These are phyloP conservation scores for Thunnus thynnus DNA, from an alignment of 2,113 vertebrate genomes.

Conservation along the genomic window DNA sequence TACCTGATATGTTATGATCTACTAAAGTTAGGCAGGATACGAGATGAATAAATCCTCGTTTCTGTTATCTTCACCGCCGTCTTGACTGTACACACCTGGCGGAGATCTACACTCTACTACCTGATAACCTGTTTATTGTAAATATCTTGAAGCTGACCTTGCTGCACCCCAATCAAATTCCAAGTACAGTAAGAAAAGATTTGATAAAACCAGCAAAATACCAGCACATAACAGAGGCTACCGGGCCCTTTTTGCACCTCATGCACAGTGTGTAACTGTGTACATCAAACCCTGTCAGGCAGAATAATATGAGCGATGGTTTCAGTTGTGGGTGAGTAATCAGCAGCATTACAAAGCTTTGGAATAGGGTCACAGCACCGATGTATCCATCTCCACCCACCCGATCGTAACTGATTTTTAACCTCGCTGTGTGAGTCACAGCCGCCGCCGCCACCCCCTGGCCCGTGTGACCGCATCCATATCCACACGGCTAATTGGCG, in stretches of 20 bases:
- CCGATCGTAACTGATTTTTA: background rate
- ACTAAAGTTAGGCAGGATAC: too few relatives aligned
- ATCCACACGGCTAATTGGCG: constrained; percentile 50
- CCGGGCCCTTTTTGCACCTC: too few relatives aligned
- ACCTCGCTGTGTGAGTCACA: background rate
- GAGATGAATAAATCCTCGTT: too few relatives aligned
- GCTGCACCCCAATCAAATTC: too few relatives aligned
- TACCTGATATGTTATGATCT: too few relatives aligned
- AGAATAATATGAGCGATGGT: background rate
- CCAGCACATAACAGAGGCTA: background rate
- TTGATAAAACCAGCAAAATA: too few relatives aligned
- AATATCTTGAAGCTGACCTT: too few relatives aligned
- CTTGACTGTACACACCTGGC: too few relatives aligned
- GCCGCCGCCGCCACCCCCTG: background rate
- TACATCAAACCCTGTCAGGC: background rate
- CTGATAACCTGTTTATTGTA: too few relatives aligned
- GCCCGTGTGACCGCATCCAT: constrained; percentile 3
- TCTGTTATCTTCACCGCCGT: too few relatives aligned
- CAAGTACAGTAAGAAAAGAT: too few relatives aligned
- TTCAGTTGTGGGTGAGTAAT: background rate
- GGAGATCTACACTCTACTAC: too few relatives aligned
- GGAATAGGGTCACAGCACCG: background rate
- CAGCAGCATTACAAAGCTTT: background rate
- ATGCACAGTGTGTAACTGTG: background rate
- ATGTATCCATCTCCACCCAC: background rate